Evolutionary conservation across 2,113 vertebrate species (phyloP).

Genomic region (Microcebus griseorufus): DNA sequence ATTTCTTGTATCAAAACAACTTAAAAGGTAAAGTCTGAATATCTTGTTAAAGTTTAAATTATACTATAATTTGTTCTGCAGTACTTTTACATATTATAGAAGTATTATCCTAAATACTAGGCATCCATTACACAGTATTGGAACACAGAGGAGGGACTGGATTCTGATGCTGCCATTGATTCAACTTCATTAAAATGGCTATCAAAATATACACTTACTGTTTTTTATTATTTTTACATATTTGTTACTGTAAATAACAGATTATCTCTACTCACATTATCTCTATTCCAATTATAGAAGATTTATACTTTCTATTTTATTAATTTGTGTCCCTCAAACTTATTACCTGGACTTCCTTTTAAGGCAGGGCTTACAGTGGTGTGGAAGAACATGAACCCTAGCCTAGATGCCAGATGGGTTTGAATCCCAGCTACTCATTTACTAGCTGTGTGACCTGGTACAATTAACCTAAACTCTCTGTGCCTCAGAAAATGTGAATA

Average conservation of each 20-base stretch:
- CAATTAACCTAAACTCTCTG: not conserved
- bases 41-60: not conserved
- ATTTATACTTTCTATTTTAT: not conserved
- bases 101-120: not conserved
- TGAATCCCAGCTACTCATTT: not conserved
- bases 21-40: not conserved
- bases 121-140: not conserved
- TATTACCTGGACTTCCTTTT: not conserved
- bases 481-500: not conserved
- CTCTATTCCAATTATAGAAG: not conserved
- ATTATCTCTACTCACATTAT: not conserved
- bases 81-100: not conserved
- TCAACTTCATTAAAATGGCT: not conserved
- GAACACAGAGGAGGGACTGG: not conserved
- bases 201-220: not conserved
- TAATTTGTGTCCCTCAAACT: slow-evolving; percentile 1
- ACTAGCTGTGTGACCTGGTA: not conserved
- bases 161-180: not conserved
- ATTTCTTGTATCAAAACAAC: not conserved
- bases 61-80: slow-evolving; percentile 39
- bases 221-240: not conserved
- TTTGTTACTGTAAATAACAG: not conserved
- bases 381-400: not conserved
- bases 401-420: not conserved
- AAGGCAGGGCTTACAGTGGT: not conserved